Conservation (phyloP, 2,888 invertebrate species). For the Oeneis ivallda region DNA sequence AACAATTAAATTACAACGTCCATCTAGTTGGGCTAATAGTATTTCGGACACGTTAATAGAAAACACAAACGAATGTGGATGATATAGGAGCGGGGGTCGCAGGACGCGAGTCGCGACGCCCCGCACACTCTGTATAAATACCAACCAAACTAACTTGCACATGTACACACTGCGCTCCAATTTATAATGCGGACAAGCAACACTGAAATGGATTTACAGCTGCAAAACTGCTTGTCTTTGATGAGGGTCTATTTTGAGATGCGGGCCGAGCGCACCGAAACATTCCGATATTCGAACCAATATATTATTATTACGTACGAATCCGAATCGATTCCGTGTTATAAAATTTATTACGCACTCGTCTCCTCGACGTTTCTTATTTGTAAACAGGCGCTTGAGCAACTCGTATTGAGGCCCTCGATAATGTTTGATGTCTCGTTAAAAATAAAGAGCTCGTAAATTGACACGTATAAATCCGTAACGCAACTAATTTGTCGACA, state of each 20-base stretch:
- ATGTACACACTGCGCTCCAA: conserved; percentile 60
- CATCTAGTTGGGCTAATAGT: conserved; percentile 68
- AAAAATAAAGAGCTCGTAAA: conserved; percentile 76
- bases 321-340: conserved; percentile 76
- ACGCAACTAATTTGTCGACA: conserved; percentile 76
- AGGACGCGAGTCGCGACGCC: conserved; percentile 35
- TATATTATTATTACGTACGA: conserved; percentile 80
- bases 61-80: conserved; percentile 66
- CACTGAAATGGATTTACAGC: conserved; percentile 82
- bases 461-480: conserved; percentile 72
- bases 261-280: conserved; percentile 74
- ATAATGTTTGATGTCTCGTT: conserved; percentile 80
- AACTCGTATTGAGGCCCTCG: conserved; percentile 64
- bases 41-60: conserved; percentile 71
- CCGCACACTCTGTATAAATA: conserved; percentile 46
- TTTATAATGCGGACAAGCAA: conserved; percentile 80
- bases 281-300: conserved; percentile 78
- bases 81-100: conserved; percentile 40
- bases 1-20: conserved; percentile 66
- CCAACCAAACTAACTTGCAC: conserved; percentile 50
- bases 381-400: conserved; percentile 77
- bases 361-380: conserved; percentile 74
- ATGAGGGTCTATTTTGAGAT: conserved; percentile 80
- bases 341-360: conserved; percentile 80
- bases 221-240: conserved; percentile 81